These are phyloP conservation scores for Pocillopora grandis DNA, from an alignment of 92 coral and sea anemone species.

Conservation along the genomic window DNA sequence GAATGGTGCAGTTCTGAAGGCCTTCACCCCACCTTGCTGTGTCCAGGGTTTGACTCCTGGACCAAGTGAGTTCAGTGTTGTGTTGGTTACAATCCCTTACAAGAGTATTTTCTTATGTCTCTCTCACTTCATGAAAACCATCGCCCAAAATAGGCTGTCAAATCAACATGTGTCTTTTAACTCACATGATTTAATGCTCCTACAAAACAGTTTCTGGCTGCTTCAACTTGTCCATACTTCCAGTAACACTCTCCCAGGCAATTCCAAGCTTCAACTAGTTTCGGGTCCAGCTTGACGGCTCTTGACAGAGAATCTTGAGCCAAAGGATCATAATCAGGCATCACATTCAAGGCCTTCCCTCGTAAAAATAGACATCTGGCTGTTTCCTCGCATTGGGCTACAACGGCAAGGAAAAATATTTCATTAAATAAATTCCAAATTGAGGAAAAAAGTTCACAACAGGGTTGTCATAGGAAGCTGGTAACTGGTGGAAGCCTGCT, in stretches of 20 bases:
- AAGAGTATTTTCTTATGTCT: too few species aligned
- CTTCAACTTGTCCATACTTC: slow-evolving; percentile 93
- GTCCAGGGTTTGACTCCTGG: too few species aligned
- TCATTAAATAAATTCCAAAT: background rate
- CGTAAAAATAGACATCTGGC: slow-evolving; percentile 82
- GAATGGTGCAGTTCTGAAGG: too few species aligned
- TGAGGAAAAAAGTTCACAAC: too few species aligned
- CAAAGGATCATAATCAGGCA: slow-evolving; percentile 77
- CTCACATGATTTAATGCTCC: slow-evolving; percentile 97
- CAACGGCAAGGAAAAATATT: background rate
- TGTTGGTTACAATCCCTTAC: too few species aligned
- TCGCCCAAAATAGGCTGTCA: background rate
- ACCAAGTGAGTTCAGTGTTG: too few species aligned
- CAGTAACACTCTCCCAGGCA: slow-evolving; percentile 95
- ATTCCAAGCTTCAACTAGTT: slow-evolving; percentile 96
- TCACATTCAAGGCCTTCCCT: slow-evolving; percentile 92
- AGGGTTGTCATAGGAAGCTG: too few species aligned
- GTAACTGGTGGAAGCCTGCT: too few species aligned
- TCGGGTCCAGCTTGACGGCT: slow-evolving; percentile 95
- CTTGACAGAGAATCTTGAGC: slow-evolving; percentile 91
- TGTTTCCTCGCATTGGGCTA: slow-evolving; percentile 81
- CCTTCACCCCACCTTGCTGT: too few species aligned
- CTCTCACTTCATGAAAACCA: background rate
- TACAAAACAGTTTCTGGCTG: slow-evolving; percentile 91
- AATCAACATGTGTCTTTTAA: background rate